These are phyloP conservation scores for Rhamphomyia laevipes DNA, from an alignment of 2,888 invertebrate genomes.

Conservation along the genomic window DNA sequence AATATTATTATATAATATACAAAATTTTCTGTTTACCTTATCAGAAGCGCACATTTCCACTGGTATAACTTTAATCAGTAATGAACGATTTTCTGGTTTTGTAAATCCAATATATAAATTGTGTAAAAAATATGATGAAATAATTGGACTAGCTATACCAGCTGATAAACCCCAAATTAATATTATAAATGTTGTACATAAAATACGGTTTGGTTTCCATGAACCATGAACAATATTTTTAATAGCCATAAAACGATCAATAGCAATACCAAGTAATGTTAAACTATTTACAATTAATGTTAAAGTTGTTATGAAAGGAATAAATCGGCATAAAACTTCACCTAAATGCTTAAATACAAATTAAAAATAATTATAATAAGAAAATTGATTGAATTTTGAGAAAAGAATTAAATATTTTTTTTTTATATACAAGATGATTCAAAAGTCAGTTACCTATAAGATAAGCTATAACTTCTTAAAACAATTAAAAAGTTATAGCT, in stretches of 20 bases:
- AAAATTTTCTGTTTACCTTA: conserved; percentile 22
- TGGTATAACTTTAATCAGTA: conserved; percentile 13
- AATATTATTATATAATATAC: too few species aligned
- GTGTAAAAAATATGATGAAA: conserved; percentile 28
- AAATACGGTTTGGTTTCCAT: conserved; percentile 38
- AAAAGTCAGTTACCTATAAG: too few species aligned
- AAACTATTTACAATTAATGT: conserved; percentile 42
- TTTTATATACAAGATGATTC: too few species aligned
- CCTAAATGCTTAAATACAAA: conserved; percentile 35
- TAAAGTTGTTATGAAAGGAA: conserved; percentile 41
- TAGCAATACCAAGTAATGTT: conserved; percentile 42
- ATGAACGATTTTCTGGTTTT: conserved; percentile 14
- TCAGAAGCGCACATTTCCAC: conserved; percentile 26
- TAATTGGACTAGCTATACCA: conserved; percentile 38
- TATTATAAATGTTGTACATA: conserved; percentile 28
- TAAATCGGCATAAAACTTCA: conserved; percentile 38
- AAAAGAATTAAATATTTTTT: not conserved
- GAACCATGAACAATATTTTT: conserved; percentile 32
- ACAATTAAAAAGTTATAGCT: too few species aligned
- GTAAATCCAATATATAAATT: conserved; percentile 23
- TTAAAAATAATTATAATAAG: too few species aligned
- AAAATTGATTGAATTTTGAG: not conserved
- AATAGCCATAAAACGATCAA: conserved; percentile 44
- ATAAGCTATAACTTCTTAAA: too few species aligned
- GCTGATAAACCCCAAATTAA: conserved; percentile 36